A percentile compares a stretch with the other conserved stretches of the same genome.
Conservation (phyloP, 30 jellyfish, hydroid and myxozoan species). For the Hydractinia symbiolongicarpus region DNA sequence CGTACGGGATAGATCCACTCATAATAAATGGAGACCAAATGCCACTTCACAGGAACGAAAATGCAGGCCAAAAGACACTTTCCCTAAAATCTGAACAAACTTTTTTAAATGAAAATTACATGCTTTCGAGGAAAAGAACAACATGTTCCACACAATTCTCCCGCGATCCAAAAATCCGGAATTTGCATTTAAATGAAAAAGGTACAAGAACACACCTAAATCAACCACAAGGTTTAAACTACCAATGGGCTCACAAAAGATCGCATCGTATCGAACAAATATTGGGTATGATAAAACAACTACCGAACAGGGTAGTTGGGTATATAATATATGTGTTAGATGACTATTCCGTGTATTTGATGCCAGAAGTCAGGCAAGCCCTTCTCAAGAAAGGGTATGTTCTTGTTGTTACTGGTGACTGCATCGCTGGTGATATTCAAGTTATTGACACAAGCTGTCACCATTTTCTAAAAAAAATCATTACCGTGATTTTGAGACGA, state of each 20-base stretch:
- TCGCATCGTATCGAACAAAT: slow-evolving; percentile 43
- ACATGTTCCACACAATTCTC: slow-evolving; percentile 38
- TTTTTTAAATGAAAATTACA: slow-evolving; percentile 46
- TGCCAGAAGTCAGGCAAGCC: too few relatives aligned
- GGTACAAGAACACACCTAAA: slow-evolving; percentile 43
- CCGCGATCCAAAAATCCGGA: slow-evolving; percentile 27
- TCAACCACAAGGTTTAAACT: slow-evolving; percentile 47
- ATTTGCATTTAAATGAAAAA: slow-evolving; percentile 30
- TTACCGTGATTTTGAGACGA: slow-evolving; percentile 36
- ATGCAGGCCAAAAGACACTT: slow-evolving; percentile 37
- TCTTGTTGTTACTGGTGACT: slow-evolving; percentile 41
- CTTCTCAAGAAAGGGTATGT: not conserved
- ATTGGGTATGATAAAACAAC: slow-evolving; percentile 20
- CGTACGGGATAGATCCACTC: slow-evolving; percentile 52
- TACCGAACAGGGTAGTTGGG: slow-evolving; percentile 40
- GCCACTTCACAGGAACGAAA: slow-evolving; percentile 62
- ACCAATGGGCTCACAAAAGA: slow-evolving; percentile 46
- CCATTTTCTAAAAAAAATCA: slow-evolving; percentile 18
- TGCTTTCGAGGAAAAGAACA: slow-evolving; percentile 27
- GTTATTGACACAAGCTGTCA: slow-evolving; percentile 43
- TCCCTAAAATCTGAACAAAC: slow-evolving; percentile 38
- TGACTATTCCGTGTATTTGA: slow-evolving; percentile 37
- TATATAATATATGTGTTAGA: slow-evolving; percentile 45
- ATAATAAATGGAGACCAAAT: slow-evolving; percentile 61
- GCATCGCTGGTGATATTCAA: slow-evolving; percentile 51